Base-by-base conservation (phyloP, 2,113 vertebrate species). In the Parus major region DNA sequence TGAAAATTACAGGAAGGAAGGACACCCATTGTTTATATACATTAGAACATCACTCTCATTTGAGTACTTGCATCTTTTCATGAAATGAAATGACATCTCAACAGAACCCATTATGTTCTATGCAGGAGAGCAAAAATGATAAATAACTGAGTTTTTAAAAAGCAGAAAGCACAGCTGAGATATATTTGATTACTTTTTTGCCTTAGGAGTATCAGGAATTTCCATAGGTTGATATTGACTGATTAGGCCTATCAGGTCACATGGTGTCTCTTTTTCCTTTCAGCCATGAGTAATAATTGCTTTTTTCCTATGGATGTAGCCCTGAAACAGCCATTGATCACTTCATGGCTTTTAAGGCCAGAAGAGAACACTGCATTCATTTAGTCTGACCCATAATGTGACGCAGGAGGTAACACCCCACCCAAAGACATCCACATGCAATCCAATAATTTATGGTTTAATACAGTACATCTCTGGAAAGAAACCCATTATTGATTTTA, bases 321-420 rank as follows among this genome's bases (percentile, higher is more conserved):
- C 60, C 82, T 78, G 27, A 77, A 86, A 75, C 50, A 64, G 44
- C 22, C 63, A 96, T 94, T 90, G 96, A 95, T 94, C 75, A 53
- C 71, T 86, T 86, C 44, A 90, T 68, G 46, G 85, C 72, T 75
- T 96, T 92, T 92, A 57, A 92, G 64, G 39, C 39, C 79, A 49
- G 56, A 73, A 59, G 35, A 82, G 79, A 94, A 36, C 52, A 33
- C 15, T 66, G 23, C 31, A 66, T 68, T 73, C 52, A 49, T 83
- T 86, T 66, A 71, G 56, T 36, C 71, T 93, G 79, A 73, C 22
- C 69, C 41, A 16, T 2, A 4, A 66, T 39, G 25, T 73, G 71
- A 70, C 87, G 61, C 6, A 52, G 47, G 31, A 1, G 0, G 35
- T 52, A 81, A 41, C 60, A 93, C 16, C 22, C 76, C 27, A 66